These are phyloP conservation scores for Setipinna tenuifilis DNA, from an alignment of 2,797 vertebrate species.

Conservation along the genomic window DNA sequence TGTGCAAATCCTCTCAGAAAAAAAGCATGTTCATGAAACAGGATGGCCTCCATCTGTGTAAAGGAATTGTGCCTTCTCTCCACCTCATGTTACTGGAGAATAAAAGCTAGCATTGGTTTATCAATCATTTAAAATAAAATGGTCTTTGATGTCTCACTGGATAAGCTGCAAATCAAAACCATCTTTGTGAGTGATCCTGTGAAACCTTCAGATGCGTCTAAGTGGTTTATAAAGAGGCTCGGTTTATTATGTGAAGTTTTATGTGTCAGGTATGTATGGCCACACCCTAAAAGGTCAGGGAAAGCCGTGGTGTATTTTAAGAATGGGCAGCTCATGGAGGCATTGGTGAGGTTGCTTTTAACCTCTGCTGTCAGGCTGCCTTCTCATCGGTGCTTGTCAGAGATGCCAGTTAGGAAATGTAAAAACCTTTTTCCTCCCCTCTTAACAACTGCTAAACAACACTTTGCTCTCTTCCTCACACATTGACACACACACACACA, in stretches of 20 bases:
- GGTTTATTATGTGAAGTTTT: neutral
- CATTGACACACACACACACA: constrained; percentile 45
- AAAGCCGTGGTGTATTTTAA: neutral
- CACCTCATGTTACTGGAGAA: neutral
- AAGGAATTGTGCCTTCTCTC: constrained; percentile 40
- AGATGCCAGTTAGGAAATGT: constrained; percentile 78
- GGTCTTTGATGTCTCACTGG: neutral
- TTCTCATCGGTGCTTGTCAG: constrained; percentile 79
- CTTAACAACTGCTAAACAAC: constrained; percentile 82
- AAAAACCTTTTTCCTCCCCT: constrained; percentile 82
- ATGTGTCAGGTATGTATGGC: neutral
- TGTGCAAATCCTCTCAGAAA: constrained; percentile 60
- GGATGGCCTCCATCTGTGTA: constrained; percentile 63
- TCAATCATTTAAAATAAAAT: neutral
- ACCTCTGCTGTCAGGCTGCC: constrained; percentile 78
- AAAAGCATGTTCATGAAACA: constrained; percentile 51
- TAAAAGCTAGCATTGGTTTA: neutral
- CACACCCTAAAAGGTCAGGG: constrained; percentile 34
- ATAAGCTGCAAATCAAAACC: neutral
- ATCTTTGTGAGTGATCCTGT: neutral
- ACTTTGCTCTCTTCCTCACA: constrained; percentile 48
- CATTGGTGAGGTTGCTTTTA: constrained; percentile 73
- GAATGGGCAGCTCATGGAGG: constrained; percentile 64
- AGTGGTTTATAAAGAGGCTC: neutral
- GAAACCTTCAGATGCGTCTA: neutral